phyloP scores from a whole-genome alignment of 2,113 vertebrate genomes.

The Noturus placidus region DNA sequence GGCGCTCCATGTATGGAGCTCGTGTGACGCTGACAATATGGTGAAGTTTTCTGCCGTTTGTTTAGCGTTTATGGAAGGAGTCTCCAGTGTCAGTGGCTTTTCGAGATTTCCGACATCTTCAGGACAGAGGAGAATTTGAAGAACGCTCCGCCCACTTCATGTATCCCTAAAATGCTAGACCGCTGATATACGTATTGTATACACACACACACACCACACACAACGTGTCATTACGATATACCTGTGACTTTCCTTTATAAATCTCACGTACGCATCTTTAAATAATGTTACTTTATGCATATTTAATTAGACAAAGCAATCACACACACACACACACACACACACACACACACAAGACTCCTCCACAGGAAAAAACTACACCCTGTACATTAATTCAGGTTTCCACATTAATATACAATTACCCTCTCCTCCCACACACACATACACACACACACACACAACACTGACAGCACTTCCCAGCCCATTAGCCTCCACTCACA shows the following conservation, averaged over 20 bases:
- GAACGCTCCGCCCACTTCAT: neutral
- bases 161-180: neutral
- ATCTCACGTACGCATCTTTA: neutral
- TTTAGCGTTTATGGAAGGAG: neutral
- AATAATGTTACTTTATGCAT: neutral
- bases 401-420: conserved; percentile 14
- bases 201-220: neutral
- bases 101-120: neutral
- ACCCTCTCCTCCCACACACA: neutral
- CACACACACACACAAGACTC: neutral
- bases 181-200: too few species aligned
- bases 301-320: neutral
- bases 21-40: neutral
- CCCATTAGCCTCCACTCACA: conserved; percentile 28
- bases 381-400: neutral
- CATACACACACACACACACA: neutral
- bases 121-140: neutral
- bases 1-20: neutral
- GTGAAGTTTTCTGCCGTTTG: neutral
- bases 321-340: too few species aligned
- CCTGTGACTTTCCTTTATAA: neutral
- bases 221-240: neutral
- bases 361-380: neutral
- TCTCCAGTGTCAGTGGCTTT: neutral
- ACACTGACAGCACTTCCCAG: neutral